Base-by-base conservation (phyloP, 2,888 invertebrate species). In the Nymphalis c-album region DNA sequence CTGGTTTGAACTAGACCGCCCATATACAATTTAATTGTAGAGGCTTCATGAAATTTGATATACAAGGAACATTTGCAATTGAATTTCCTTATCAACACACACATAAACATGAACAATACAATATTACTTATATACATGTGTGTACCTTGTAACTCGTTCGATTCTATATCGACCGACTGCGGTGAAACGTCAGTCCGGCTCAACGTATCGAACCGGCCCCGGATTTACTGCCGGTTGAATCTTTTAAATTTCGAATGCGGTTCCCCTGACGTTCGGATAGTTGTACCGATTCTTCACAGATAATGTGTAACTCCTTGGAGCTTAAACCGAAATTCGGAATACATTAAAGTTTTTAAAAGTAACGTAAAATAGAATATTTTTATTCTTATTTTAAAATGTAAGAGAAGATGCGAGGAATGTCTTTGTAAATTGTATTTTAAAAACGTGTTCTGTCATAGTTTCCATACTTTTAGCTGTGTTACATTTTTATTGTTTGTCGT, bases 101-200 rank as follows among this genome's bases (percentile, higher is more conserved):
- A 40, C 35, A 40, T 10, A 40, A 1, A 40, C 35, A 40, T 40
- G 35, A 40, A 40, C 10, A 40, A 40, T 40, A 13, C 40, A 4
- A 13, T 40, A 13, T 40, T 13, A 40, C 40, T 13, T 40, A 40
- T 13, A 26, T 55, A 31, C 50, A n/a, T 35, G 35, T 35, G 22
- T 31, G 57, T 75, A 74, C 75, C 72, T 77, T 78, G 79, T 83
- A 83, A 83, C 82, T 80, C 81, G 83, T 86, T 87, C 85, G 86
- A 87, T 85, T 79, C 75, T 76, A 77, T 80, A 85, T 74, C 80
- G 82, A 81, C 81, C 77, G 77, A 80, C 82, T 83, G 81, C 77
- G 81, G 65, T 65, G 60, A 63, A 60, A 68, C 72, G 69, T 74
- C 72, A 71, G 69, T 57, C 26, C 68, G 63, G 67, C 70, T 72